Evolutionary conservation across 2,113 vertebrate genomes (phyloP), one percentile per base, ranked within the genome.

Genomic region (Blennius ocellaris): DNA sequence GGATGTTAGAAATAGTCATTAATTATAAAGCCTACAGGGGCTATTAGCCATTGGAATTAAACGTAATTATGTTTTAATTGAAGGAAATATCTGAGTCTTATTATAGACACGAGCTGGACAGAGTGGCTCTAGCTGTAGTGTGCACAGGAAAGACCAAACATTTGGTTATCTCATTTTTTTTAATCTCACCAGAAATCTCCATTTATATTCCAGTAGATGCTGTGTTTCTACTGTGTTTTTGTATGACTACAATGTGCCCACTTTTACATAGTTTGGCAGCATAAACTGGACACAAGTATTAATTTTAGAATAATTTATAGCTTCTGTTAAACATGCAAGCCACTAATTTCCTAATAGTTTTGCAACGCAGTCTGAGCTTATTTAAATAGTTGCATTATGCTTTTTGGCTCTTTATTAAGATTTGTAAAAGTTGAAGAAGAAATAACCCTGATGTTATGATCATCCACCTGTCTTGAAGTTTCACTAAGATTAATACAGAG

Each of bases 21-120:
- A 53, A 73, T 69, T 55, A 69, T 40, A 59, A 44, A 66, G 43
- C 52, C 17, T 52, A 60, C 41, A 56, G 55, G 39, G 63, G 53
- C 59, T 56, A 75, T 56, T 60, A 45, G 45, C 36, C 11, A 12
- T 53, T 36, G 39, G 41, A 75, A 71, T 78, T 66, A 66, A 57
- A 52, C 40, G 38, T 80, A 68, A 76, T 77, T 47, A 56, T 11
- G 14, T 37, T 62, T 59, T 54, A 55, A 64, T 54, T 73, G 15
- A 57, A 36, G 40, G 8, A 64, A 62, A 10, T 5, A 60, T 68
- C 36, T 12, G 15, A 6, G 30, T 51, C 7, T 38, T 60, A 61
- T 62, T 53, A 47, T 17, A 69, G 67, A 76, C 52, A 37, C 11
- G 12, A 59, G 57, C 14, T 66, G 44, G 40, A 54, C 49, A 53